Evolutionary conservation across 2,888 invertebrate species (phyloP).

Genomic region (Catocala nupta): DNA sequence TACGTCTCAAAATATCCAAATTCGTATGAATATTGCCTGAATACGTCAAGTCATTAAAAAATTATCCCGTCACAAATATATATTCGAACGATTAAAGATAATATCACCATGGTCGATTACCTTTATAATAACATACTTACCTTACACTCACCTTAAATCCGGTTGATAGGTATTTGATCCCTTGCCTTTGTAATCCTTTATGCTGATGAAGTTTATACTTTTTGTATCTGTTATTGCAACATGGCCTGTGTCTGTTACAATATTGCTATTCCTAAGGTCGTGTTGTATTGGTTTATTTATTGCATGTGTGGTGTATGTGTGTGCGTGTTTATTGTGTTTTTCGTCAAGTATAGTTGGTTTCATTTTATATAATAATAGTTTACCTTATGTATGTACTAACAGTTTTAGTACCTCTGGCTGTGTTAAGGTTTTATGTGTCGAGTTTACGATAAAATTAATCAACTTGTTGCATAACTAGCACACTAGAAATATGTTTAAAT

Average conservation of each 20-base stretch:
- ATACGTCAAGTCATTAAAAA: too few relatives aligned
- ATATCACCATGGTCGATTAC: background rate
- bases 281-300: background rate
- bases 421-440: too few relatives aligned
- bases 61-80: too few relatives aligned
- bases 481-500: too few relatives aligned
- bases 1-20: too few relatives aligned
- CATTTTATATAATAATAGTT: too few relatives aligned
- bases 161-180: conserved; percentile 1
- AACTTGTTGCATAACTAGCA: too few relatives aligned
- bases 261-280: background rate
- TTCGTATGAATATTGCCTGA: too few relatives aligned
- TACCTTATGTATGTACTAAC: too few relatives aligned
- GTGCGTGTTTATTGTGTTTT: background rate
- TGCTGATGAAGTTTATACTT: conserved; percentile 13
- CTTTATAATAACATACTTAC: conserved; percentile 34
- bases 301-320: background rate
- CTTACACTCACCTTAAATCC: conserved; percentile 42
- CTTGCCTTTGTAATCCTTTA: conserved; percentile 24
- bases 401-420: too few relatives aligned
- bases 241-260: conserved; percentile 5
- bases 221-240: conserved; percentile 13
- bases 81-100: background rate
- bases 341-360: too few relatives aligned
- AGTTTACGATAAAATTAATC: too few relatives aligned